Conservation (phyloP, 2,113 vertebrate genomes). For the Corythornis cristatus region DNA sequence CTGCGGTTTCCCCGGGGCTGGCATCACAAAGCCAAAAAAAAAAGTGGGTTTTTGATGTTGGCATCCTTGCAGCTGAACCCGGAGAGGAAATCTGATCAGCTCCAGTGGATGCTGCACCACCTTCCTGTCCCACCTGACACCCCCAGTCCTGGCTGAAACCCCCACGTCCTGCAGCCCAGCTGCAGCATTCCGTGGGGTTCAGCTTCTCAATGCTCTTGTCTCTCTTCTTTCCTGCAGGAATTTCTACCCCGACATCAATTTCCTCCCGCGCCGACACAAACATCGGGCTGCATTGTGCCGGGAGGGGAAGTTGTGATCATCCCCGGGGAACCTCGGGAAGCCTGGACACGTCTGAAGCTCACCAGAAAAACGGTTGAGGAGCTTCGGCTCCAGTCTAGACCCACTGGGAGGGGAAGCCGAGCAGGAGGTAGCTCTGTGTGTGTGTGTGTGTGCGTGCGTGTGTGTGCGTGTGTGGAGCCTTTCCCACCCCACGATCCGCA, state of each 20-base stretch:
- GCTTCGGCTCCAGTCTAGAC: neutral
- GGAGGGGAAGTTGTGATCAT: neutral
- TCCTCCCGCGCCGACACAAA: neutral
- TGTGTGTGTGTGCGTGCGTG: no score
- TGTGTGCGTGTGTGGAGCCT: neutral
- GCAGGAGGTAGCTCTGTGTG: neutral
- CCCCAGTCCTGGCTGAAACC: accelerated
- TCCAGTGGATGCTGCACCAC: accelerated
- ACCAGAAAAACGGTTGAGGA: accelerated
- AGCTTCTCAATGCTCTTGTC: neutral
- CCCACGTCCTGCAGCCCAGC: accelerated
- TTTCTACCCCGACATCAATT: neutral
- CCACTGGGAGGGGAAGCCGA: neutral
- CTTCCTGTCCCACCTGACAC: neutral
- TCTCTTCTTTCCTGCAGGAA: neutral
- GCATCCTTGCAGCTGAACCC: no score
- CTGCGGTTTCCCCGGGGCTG: neutral
- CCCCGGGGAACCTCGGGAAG: neutral
- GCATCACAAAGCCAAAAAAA: neutral
- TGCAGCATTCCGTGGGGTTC: accelerated
- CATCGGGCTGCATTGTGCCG: accelerated
- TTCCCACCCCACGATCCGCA: neutral
- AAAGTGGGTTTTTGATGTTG: neutral
- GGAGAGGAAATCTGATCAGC: neutral
- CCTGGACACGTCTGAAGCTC: accelerated